Percentiles rank a stretch among this genome's conserved stretches.
These are phyloP conservation scores for Murina feae DNA, from an alignment of 2,113 vertebrate species.

Conservation along the genomic window DNA sequence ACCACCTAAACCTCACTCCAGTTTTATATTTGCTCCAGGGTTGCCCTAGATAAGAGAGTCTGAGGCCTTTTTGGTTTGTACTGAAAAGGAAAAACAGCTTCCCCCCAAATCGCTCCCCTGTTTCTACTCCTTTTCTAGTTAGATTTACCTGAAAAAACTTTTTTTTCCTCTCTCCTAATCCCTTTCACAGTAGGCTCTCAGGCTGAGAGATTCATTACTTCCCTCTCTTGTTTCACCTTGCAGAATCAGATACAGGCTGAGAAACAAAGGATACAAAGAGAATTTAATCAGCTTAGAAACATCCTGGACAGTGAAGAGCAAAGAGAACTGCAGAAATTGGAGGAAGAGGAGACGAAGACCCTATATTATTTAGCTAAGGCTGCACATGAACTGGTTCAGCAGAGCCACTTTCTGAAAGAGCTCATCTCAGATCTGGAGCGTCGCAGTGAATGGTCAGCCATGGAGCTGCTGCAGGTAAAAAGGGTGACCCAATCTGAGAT, in stretches of 20 bases:
- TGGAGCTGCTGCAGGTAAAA: conserved; percentile 57
- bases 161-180: neutral
- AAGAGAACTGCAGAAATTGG: conserved; percentile 33
- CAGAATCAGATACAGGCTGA: conserved; percentile 33
- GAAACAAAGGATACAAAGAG: conserved; percentile 23
- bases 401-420: conserved; percentile 23
- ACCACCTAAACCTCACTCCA: neutral
- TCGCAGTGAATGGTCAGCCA: neutral
- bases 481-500: too few relatives aligned
- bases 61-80: neutral
- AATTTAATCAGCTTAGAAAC: conserved; percentile 30
- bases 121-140: neutral
- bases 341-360: neutral
- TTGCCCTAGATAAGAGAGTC: neutral
- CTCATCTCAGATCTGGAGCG: conserved; percentile 46
- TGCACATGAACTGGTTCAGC: neutral
- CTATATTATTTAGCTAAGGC: neutral
- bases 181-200: neutral
- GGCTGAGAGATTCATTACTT: neutral
- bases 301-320: conserved; percentile 39
- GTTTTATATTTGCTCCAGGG: neutral
- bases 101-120: neutral
- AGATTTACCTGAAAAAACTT: neutral
- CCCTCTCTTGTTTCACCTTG: neutral
- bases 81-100: neutral